phyloP scores from a whole-genome alignment of 2,113 vertebrate species.

The Microtus ochrogaster region DNA sequence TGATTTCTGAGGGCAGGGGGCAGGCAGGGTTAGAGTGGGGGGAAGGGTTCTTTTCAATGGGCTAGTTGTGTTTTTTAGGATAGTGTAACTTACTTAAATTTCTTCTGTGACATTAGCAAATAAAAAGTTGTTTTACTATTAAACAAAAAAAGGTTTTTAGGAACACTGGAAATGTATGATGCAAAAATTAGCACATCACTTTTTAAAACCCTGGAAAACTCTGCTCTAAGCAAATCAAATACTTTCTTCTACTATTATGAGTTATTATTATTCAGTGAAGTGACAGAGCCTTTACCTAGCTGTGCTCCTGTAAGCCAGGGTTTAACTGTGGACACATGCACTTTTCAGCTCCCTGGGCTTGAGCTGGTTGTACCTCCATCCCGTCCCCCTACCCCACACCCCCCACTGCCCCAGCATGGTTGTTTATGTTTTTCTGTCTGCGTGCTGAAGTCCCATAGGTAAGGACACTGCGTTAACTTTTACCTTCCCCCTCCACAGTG shows the following conservation, averaged over 20 bases:
- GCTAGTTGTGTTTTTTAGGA: conserved; percentile 83
- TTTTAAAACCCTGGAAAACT: conserved; percentile 41
- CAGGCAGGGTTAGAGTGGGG: background rate
- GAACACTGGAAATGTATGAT: background rate
- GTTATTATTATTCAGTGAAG: background rate
- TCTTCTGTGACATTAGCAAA: conserved; percentile 82
- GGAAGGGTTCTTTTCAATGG: conserved; percentile 58
- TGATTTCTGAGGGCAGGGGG: conserved; percentile 18
- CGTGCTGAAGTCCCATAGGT: background rate
- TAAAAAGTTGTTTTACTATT: conserved; percentile 81
- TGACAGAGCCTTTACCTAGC: background rate
- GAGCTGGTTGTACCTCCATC: background rate
- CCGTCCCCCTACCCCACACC: too few species aligned
- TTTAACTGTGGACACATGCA: background rate
- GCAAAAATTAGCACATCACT: background rate
- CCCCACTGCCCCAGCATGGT: background rate
- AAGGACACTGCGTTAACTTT: background rate
- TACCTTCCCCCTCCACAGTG: background rate
- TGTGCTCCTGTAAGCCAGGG: background rate
- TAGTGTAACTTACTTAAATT: conserved; percentile 85
- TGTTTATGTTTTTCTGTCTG: background rate
- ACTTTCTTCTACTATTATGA: background rate
- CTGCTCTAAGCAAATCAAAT: conserved; percentile 29
- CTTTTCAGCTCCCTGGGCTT: background rate
- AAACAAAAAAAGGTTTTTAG: background rate